A percentile compares a stretch with the other conserved stretches of the same genome.
Conservation (phyloP, 2,113 vertebrate genomes). For the Zosterops borbonicus region DNA sequence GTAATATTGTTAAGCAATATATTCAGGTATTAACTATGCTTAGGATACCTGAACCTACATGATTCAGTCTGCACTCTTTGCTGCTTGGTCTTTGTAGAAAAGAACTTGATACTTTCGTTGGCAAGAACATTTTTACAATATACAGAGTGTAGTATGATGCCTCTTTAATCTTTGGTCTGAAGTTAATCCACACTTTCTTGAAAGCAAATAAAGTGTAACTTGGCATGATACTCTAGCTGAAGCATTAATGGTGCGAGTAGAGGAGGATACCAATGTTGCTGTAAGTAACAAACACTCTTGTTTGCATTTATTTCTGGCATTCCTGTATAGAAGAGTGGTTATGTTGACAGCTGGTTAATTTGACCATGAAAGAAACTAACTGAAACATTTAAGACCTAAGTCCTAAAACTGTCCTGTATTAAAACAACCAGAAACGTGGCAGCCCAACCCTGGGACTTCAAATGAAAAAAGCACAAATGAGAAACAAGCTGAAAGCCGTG, state of each 20-base stretch:
- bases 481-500: constrained; percentile 67
- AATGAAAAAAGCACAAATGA: constrained; percentile 58
- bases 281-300: neutral
- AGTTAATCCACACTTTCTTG: neutral
- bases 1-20: neutral
- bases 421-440: constrained; percentile 43
- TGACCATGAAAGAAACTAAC: neutral
- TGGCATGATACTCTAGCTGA: neutral
- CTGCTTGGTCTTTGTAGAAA: neutral
- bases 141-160: neutral
- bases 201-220: neutral
- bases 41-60: neutral
- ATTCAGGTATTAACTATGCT: neutral
- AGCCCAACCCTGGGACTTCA: neutral
- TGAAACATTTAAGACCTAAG: neutral
- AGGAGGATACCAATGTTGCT: neutral
- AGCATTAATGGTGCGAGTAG: neutral
- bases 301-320: neutral
- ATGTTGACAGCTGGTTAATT: neutral
- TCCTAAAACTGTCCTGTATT: neutral
- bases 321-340: neutral
- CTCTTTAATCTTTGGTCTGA: neutral
- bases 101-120: neutral
- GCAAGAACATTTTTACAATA: neutral
- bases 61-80: neutral